Conservation (phyloP, 2,888 invertebrate species). For the Endomychus coccineus region DNA sequence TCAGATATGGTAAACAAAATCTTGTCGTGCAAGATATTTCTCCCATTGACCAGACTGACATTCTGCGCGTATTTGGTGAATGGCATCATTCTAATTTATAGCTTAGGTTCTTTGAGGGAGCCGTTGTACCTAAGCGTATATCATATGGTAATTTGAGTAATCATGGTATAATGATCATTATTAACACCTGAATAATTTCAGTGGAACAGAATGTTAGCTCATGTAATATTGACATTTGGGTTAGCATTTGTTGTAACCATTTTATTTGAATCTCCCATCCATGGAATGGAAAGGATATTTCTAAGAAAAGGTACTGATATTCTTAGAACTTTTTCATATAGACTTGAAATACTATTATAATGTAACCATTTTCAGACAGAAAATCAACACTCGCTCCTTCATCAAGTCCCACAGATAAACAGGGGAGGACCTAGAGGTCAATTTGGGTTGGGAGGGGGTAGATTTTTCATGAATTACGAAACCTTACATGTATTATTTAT, state of each 20-base stretch:
- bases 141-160: constrained; percentile 49
- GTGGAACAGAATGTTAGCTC: constrained; percentile 52
- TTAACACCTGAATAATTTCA: constrained; percentile 37
- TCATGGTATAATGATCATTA: background rate
- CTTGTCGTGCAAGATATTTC: constrained; percentile 54
- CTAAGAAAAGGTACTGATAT: constrained; percentile 49
- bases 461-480: too few species aligned
- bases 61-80: constrained; percentile 68
- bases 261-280: constrained; percentile 65
- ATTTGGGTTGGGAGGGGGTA: too few species aligned
- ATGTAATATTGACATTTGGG: constrained; percentile 54
- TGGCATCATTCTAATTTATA: constrained; percentile 61
- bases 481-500: too few species aligned
- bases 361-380: too few species aligned
- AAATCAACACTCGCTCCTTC: too few species aligned
- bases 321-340: too few species aligned
- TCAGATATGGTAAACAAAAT: constrained; percentile 51
- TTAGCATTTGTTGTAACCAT: constrained; percentile 57
- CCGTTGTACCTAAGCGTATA: constrained; percentile 55
- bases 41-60: constrained; percentile 60
- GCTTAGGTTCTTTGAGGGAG: constrained; percentile 53
- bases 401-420: too few species aligned
- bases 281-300: constrained; percentile 62
- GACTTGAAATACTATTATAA: too few species aligned
- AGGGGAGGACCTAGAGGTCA: too few species aligned